Base-by-base conservation (phyloP, 2,797 vertebrate species). In the Fundulus diaphanus region DNA sequence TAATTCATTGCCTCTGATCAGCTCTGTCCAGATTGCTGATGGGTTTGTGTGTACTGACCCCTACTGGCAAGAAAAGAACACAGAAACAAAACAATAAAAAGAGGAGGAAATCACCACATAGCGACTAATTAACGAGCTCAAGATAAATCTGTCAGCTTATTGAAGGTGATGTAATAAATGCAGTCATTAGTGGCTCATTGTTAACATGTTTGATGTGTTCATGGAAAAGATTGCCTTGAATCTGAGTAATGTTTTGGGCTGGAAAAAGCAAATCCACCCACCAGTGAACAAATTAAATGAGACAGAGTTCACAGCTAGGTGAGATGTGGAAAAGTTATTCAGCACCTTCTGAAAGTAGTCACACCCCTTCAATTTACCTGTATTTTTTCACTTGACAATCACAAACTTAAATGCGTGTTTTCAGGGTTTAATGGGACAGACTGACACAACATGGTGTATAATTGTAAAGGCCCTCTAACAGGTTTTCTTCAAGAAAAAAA, bases 21-120 rank as follows among this genome's bases (percentile, higher is more conserved):
- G 3, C 33, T 18, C 35, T 48, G 33, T 11, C 6, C 73, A 44
- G 24, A n/a, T 22, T 71, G 81, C 59, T 29, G 74, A 92, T 94
- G 70, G 71, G 80, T 91, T 91, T 88, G 93, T 84, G 87, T 77
- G 78, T 69, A 93, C 90, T 76, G 90, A 80, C 92, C 85, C 92
- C 94, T 93, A 88, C 92, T 93, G 95, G 90, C 72, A 56, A 1
- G 0, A 67, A 51, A 63, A 52, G 1, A 13, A 29, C 68, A 8
- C 24, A 29, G 48, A 56, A 20, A 13, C 1, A 20, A 1, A 57
- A 7, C 33, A 33, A 66, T 31, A 22, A 22, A n/a, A 16, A 22
- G 37, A 72, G 1, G 69, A 48, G 18, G 37, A 29, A 35, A n/a
- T 67, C 29, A 70, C 52, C 67, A 74, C 46, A 75, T 8, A n/a